A percentile compares a stretch with the other conserved stretches of the same genome.
These are phyloP conservation scores for Atrina japonica DNA, from an alignment of 2,888 invertebrate species.

Conservation along the genomic window DNA sequence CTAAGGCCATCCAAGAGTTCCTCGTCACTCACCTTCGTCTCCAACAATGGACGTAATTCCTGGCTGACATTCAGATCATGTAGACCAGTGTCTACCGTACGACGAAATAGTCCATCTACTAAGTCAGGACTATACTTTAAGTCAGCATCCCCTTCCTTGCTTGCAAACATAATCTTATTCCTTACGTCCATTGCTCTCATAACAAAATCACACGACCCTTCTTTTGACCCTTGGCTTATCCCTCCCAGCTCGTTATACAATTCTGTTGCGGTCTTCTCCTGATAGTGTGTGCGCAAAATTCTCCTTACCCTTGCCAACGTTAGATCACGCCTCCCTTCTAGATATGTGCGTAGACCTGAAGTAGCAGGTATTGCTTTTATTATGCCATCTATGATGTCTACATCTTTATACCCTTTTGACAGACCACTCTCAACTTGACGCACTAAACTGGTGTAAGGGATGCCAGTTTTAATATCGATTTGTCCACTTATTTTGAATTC, in stretches of 20 bases:
- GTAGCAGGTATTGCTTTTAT: too few species aligned
- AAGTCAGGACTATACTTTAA: not conserved
- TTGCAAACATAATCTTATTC: not conserved
- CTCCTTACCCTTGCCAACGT: constrained; percentile 9
- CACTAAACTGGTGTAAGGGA: not conserved
- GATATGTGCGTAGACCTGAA: too few species aligned
- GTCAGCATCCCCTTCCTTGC: not conserved
- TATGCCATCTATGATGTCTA: too few species aligned
- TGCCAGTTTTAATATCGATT: not conserved
- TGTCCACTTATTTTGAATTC: not conserved
- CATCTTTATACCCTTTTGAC: too few species aligned
- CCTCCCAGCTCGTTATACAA: constrained; percentile 32
- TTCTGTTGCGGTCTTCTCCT: constrained; percentile 38
- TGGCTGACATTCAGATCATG: constrained; percentile 25
- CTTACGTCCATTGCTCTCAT: constrained; percentile 19
- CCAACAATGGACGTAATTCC: constrained; percentile 13
- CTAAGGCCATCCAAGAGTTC: not conserved
- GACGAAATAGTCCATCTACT: constrained; percentile 18
- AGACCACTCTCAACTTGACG: not conserved
- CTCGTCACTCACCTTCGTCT: constrained; percentile 3
- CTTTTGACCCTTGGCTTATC: constrained; percentile 19
- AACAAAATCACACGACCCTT: constrained; percentile 30
- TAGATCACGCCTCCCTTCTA: constrained; percentile 29
- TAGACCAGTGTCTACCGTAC: constrained; percentile 33
- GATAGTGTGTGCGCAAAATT: constrained; percentile 29